Evolutionary conservation across 1,140 invertebrate species (phyloP), one percentile per base, ranked within the genome.

Genomic region (Diachasma alloeum): DNA sequence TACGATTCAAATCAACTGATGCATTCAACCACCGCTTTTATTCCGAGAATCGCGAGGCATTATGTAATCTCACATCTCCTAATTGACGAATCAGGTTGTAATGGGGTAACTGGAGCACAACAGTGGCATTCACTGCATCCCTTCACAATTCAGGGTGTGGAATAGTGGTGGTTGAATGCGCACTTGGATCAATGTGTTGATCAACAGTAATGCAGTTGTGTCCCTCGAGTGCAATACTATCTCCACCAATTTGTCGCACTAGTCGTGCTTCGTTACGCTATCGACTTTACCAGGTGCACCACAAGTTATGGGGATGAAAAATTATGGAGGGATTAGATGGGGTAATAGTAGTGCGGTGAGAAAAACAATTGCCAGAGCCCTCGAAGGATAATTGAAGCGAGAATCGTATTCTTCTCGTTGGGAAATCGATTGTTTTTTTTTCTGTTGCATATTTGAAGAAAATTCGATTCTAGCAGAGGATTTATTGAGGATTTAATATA

Each of bases 181-280:
- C 81, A 83, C 82, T 79, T 80, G 68, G 85, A 81, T 84, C 85
- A 85, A 83, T 82, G 78, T 81, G 81, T 82, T 85, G 84, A 87
- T 86, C 86, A 86, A 74, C 80, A 75, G 77, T 83, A 86, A 86
- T 81, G 83, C 76, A 84, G 80, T 83, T 84, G 81, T 78, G 81
- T 84, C 82, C 85, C 81, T 59, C 63, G 82, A 83, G 84, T 84
- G 78, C 66, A 79, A 81, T 84, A 78, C 81, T 67, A 74, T 59
- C 56, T 73, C 82, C 80, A 82, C 82, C 79, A 77, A 78, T 76
- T 76, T 77, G 74, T 80, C 67, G 48, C 63, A 75, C 66, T 59
- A 74, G 73, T 39, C 56, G 42, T 72, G 69, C 69, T 77, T 77
- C 46, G 26, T 67, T 77, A 66, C 22, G 53, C 37, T 53, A 75